A percentile compares a stretch with the other conserved stretches of the same genome.
Conservation (phyloP, 2,797 vertebrate genomes). For the Hoplostethus atlanticus region DNA sequence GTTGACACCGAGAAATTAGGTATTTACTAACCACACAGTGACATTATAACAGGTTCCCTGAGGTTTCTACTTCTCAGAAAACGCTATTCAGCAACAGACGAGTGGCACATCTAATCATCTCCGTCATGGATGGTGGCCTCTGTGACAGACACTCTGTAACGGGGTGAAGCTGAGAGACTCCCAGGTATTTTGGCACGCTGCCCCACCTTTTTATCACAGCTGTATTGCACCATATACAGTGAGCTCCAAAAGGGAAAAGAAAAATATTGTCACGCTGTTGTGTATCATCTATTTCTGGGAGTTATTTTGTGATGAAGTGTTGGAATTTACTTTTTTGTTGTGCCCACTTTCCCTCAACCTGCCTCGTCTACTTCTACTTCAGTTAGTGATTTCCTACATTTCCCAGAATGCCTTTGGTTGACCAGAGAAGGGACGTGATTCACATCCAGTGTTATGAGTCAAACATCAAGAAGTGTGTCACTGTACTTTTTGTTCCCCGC, state of each 20-base stretch:
- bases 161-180: neutral
- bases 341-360: neutral
- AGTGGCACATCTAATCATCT: too few species aligned
- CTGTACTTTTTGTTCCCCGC: too few species aligned
- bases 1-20: too few species aligned
- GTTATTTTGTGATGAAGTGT: neutral
- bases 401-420: neutral
- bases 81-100: too few species aligned
- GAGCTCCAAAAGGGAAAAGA: neutral
- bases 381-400: neutral
- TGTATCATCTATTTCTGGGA: neutral
- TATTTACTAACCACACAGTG: too few species aligned
- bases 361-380: neutral
- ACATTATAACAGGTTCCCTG: too few species aligned
- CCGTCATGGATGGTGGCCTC: neutral
- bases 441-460: too few species aligned
- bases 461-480: too few species aligned
- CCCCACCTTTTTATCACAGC: neutral
- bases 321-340: constrained; percentile 11
- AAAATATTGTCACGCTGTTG: neutral
- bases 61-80: too few species aligned
- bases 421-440: neutral
- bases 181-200: neutral
- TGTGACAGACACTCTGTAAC: neutral
- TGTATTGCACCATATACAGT: neutral